Percentiles rank a stretch among this genome's conserved stretches.
Conservation (phyloP, 2,113 vertebrate species). For the Miniopterus natalensis region DNA sequence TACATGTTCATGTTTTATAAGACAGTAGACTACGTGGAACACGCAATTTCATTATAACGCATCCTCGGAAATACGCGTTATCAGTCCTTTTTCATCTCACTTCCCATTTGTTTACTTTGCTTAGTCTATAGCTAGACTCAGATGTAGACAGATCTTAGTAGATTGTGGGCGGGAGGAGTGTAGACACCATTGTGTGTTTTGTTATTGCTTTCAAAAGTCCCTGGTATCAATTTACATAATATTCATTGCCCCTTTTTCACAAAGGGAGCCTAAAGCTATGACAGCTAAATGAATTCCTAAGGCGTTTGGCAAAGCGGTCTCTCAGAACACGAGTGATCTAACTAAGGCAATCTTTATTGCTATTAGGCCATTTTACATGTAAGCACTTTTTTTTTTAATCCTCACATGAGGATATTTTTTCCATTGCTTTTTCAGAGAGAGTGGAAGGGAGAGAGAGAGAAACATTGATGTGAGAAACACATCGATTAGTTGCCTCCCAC, state of each 20-base stretch:
- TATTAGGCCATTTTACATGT: neutral
- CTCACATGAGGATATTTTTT: no score
- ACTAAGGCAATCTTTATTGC: neutral
- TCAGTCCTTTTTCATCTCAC: neutral
- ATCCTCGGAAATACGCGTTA: neutral
- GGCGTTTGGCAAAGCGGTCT: neutral
- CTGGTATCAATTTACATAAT: neutral
- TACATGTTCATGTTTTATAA: neutral
- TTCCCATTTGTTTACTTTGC: neutral
- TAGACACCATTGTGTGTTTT: neutral
- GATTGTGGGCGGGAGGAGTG: neutral
- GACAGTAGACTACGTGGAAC: neutral
- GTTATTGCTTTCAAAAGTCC: slow-evolving; percentile 2
- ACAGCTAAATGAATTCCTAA: neutral
- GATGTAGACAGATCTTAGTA: neutral
- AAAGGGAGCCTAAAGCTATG: neutral
- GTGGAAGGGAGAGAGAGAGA: no score
- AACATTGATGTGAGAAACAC: no score
- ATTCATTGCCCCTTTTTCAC: neutral
- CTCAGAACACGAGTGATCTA: neutral
- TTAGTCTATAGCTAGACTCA: neutral
- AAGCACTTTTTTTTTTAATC: neutral
- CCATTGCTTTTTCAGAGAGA: no score
- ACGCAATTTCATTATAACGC: neutral
- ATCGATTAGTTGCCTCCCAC: no score